Percentiles rank a stretch among this genome's conserved stretches.
Evolutionary conservation across 2,113 vertebrate species (phyloP).

Genomic region (Gadus macrocephalus): DNA sequence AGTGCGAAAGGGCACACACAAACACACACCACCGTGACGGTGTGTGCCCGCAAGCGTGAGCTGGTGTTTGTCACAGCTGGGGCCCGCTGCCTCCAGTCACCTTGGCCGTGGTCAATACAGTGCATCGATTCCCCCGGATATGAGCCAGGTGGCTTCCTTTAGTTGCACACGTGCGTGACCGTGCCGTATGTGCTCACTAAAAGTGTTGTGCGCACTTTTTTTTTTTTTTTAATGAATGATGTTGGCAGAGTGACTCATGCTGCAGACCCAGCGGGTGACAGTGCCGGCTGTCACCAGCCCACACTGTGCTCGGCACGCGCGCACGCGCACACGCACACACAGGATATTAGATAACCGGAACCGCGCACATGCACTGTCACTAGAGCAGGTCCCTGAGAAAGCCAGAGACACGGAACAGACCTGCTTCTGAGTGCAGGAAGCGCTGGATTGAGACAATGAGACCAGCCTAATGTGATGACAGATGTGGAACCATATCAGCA

Average conservation of each 20-base stretch:
- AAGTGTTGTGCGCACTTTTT: neutral
- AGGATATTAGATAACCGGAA: too few relatives aligned
- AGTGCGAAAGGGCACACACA: neutral
- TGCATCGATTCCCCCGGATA: constrained; percentile 20
- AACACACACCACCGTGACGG: neutral
- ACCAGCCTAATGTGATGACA: too few relatives aligned
- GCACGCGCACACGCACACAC: neutral
- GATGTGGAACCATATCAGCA: neutral
- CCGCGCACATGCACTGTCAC: too few relatives aligned
- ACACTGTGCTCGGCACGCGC: neutral
- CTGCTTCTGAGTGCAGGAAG: neutral
- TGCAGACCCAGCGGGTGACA: constrained; percentile 56
- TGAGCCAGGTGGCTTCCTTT: neutral
- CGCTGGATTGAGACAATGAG: too few relatives aligned
- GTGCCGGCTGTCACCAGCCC: constrained; percentile 20
- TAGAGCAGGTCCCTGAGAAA: too few relatives aligned
- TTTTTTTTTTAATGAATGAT: constrained; percentile 18
- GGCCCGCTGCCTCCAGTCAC: neutral
- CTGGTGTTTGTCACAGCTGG: neutral
- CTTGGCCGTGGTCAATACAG: constrained; percentile 7
- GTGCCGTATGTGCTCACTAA: neutral
- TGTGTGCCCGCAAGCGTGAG: neutral
- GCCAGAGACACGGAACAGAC: neutral
- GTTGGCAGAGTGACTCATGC: constrained; percentile 64
- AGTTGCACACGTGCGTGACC: constrained; percentile 10